Percentiles rank a stretch among this genome's conserved stretches.
These are phyloP conservation scores for Riptortus pedestris DNA, from an alignment of 1,140 invertebrate genomes.

Conservation along the genomic window DNA sequence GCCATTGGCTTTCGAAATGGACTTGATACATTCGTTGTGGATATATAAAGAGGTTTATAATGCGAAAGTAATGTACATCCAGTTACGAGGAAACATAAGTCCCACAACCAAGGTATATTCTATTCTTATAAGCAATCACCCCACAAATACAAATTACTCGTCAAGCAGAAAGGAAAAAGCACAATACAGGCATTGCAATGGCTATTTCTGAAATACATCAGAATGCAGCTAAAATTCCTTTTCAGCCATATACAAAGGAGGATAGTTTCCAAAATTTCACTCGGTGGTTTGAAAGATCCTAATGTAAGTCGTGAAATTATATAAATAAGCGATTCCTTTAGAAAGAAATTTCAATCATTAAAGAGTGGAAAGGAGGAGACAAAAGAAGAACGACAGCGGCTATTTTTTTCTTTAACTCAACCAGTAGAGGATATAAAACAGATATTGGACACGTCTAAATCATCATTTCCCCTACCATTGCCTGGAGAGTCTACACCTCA, in stretches of 20 bases:
- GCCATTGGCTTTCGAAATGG: conserved; percentile 29
- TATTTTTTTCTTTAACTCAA: background rate
- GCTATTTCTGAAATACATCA: too few relatives aligned
- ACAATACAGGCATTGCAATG: too few relatives aligned
- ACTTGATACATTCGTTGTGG: conserved; percentile 14
- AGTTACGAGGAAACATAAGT: too few relatives aligned
- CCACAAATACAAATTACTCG: too few relatives aligned
- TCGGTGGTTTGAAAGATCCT: too few relatives aligned
- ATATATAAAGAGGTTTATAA: background rate
- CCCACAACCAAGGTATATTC: too few relatives aligned
- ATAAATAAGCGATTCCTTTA: background rate
- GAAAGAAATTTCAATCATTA: background rate
- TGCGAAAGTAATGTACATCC: too few relatives aligned
- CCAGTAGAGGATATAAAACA: background rate
- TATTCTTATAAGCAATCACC: too few relatives aligned
- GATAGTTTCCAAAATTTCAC: too few relatives aligned
- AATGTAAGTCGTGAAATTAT: background rate
- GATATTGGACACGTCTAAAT: background rate
- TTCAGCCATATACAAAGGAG: too few relatives aligned
- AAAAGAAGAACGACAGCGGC: background rate
- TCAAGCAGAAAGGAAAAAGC: too few relatives aligned
- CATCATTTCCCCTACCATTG: background rate
- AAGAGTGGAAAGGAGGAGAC: background rate
- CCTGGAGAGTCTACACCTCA: background rate
- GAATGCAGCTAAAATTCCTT: too few relatives aligned